These are phyloP conservation scores for Mormyrus lacerda DNA, from an alignment of 2,113 vertebrate species.

Conservation along the genomic window DNA sequence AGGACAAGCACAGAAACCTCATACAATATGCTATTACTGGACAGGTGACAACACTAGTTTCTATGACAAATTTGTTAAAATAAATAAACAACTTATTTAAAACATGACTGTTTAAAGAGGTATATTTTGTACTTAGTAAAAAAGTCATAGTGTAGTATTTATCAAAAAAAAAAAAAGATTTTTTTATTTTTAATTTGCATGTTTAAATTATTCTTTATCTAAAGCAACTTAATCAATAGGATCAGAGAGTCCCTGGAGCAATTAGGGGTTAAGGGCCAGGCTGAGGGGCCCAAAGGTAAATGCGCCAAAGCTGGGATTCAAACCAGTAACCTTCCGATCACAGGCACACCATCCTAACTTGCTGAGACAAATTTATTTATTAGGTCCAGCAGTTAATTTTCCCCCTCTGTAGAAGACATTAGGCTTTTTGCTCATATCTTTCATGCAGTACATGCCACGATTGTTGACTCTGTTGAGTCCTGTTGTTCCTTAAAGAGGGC, in stretches of 20 bases:
- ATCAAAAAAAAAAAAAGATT: neutral
- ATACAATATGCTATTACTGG: conserved; percentile 43
- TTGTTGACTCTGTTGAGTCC: neutral
- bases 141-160: neutral
- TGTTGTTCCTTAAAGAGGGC: neutral
- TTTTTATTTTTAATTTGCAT: neutral
- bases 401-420: neutral
- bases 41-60: neutral
- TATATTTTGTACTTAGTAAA: neutral
- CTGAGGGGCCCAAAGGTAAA: neutral
- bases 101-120: neutral
- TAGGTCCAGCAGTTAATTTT: neutral
- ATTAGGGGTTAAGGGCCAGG: neutral
- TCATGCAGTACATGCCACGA: neutral
- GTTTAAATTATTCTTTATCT: neutral
- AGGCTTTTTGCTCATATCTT: neutral
- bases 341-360: neutral
- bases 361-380: neutral
- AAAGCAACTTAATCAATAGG: neutral
- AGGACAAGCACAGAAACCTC: conserved; percentile 36
- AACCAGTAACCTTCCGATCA: neutral
- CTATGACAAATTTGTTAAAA: neutral
- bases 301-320: neutral
- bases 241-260: neutral
- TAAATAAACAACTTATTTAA: neutral